Percentiles rank a stretch among this genome's conserved stretches.
These are phyloP conservation scores for Nanger granti DNA, from an alignment of 2,113 vertebrate genomes.

Conservation along the genomic window DNA sequence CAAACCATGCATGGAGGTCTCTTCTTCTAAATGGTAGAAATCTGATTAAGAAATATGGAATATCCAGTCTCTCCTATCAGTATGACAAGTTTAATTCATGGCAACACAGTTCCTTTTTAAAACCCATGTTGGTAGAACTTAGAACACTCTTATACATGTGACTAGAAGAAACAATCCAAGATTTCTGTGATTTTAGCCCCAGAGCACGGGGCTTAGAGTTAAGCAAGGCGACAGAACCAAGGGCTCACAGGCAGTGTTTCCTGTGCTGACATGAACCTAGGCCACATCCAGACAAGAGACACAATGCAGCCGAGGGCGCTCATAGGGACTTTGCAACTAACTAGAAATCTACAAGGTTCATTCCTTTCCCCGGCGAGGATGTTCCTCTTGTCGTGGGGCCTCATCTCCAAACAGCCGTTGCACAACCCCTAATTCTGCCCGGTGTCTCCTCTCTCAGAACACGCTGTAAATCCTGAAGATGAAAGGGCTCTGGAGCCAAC, in stretches of 20 bases:
- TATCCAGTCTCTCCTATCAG: constrained; percentile 76
- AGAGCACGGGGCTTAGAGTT: constrained; percentile 65
- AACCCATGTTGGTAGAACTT: constrained; percentile 67
- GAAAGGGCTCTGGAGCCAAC: constrained; percentile 77
- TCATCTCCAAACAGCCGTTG: constrained; percentile 77
- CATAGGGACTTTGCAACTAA: neutral
- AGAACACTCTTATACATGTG: constrained; percentile 68
- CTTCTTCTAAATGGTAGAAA: constrained; percentile 71
- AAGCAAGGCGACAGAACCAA: constrained; percentile 68
- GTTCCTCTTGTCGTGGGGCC: constrained; percentile 72
- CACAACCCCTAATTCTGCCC: constrained; percentile 75
- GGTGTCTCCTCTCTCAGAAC: constrained; percentile 72
- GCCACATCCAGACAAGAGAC: constrained; percentile 61
- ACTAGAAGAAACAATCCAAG: constrained; percentile 65
- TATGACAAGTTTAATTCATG: constrained; percentile 64
- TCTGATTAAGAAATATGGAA: constrained; percentile 60
- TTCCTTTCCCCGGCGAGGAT: constrained; percentile 67
- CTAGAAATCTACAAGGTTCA: constrained; percentile 4
- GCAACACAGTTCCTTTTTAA: constrained; percentile 67
- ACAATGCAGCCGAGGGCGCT: constrained; percentile 45
- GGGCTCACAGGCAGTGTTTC: constrained; percentile 38
- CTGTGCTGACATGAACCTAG: constrained; percentile 68
- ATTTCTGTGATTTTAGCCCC: constrained; percentile 71
- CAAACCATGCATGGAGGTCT: constrained; percentile 68
- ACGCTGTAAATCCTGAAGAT: constrained; percentile 73